Evolutionary conservation across 2,797 vertebrate genomes (phyloP).

Genomic region (Geotrypetes seraphini): DNA sequence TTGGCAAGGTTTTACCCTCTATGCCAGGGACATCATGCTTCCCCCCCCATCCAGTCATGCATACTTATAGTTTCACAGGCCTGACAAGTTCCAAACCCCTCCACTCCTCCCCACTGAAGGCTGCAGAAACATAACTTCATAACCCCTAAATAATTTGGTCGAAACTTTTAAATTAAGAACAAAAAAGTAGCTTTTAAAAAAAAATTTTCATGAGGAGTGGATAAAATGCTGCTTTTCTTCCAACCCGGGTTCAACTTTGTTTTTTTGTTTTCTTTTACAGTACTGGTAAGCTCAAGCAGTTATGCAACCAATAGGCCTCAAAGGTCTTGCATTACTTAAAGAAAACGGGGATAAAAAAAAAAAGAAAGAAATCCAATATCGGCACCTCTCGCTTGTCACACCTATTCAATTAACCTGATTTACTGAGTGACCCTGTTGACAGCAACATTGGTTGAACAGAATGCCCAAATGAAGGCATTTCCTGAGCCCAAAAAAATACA

Average conservation of each 20-base stretch:
- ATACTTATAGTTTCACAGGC: too few species aligned
- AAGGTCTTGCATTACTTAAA: conserved; percentile 34
- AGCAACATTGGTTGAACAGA: conserved; percentile 37
- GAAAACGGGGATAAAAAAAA: conserved; percentile 32
- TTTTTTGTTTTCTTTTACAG: conserved; percentile 19
- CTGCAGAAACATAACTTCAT: conserved; percentile 6
- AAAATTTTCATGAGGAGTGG: too few species aligned
- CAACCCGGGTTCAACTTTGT: too few species aligned
- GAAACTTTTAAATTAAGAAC: conserved; percentile 13
- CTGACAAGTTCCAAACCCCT: background rate
- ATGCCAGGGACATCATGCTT: conserved; percentile 38
- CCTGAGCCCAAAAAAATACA: conserved; percentile 65
- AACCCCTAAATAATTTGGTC: background rate
- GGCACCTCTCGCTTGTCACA: conserved; percentile 14
- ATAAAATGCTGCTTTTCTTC: too few species aligned
- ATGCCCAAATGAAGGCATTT: conserved; percentile 48
- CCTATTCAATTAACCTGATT: conserved; percentile 37
- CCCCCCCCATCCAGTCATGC: conserved; percentile 1
- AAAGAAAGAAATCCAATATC: too few species aligned
- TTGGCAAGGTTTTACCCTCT: conserved; percentile 28
- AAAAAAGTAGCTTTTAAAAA: too few species aligned
- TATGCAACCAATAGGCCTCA: conserved; percentile 21
- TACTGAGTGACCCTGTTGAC: conserved; percentile 46
- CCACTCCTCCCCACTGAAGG: conserved; percentile 3
- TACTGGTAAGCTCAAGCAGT: conserved; percentile 16